Evolutionary conservation across 2,888 invertebrate species (phyloP).

Genomic region (Dolichopus griseipennis): DNA sequence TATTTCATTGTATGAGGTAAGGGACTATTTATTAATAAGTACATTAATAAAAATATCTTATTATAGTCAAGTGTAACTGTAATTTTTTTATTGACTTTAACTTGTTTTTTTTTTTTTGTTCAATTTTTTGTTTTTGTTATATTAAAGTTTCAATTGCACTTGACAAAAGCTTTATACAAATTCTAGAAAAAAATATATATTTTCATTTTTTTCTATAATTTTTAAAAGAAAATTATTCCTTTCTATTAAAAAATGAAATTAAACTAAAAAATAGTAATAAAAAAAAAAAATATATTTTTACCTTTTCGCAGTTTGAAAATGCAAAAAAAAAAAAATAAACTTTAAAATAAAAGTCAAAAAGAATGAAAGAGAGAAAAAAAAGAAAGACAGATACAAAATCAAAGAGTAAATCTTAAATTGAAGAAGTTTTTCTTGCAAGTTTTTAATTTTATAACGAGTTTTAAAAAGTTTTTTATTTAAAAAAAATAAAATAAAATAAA

Average conservation of each 20-base stretch:
- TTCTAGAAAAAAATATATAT: neutral
- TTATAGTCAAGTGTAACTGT: no score
- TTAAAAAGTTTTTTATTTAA: neutral
- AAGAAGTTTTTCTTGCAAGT: neutral
- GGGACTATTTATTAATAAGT: no score
- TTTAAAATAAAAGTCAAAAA: neutral
- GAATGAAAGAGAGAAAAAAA: neutral
- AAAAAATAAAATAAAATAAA: neutral
- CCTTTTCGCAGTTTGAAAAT: neutral
- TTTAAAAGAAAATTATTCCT: neutral
- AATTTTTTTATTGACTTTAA: no score
- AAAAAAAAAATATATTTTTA: neutral
- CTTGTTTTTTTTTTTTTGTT: neutral
- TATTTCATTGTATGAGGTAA: no score
- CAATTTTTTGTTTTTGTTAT: neutral
- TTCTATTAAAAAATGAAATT: neutral
- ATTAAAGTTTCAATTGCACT: neutral
- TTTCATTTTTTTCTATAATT: neutral
- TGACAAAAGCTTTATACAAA: neutral
- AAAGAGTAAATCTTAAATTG: neutral
- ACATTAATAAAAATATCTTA: no score
- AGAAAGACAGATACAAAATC: neutral
- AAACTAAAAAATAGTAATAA: neutral
- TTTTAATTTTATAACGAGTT: neutral
- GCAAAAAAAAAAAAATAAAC: no score